Conservation (phyloP, 1,140 invertebrate genomes). For the Aphis craccivora region DNA sequence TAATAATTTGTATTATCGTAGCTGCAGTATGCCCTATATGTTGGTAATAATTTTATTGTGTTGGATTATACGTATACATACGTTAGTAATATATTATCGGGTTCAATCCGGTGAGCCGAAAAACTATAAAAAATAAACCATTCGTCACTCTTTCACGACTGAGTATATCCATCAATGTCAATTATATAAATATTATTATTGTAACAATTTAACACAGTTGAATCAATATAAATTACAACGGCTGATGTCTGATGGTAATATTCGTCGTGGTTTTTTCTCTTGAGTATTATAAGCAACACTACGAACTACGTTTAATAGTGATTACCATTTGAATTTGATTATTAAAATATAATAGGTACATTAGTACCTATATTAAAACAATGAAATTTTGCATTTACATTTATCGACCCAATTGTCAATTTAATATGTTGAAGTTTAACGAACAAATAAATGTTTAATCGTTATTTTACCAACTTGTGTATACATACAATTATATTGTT, state of each 20-base stretch:
- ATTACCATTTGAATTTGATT: not conserved
- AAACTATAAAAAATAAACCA: not conserved
- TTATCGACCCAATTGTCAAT: not conserved
- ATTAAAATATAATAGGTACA: not conserved
- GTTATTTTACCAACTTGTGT: not conserved
- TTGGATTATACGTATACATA: not conserved
- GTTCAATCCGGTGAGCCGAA: not conserved
- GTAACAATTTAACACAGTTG: not conserved
- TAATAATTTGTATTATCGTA: not conserved
- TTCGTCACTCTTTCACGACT: not conserved
- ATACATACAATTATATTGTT: not conserved
- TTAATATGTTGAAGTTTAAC: not conserved
- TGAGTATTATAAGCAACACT: not conserved
- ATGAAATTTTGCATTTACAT: not conserved
- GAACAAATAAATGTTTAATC: not conserved
- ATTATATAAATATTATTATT: conserved; percentile 33
- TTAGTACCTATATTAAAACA: not conserved
- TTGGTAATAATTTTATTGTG: no score
- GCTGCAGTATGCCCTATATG: no score
- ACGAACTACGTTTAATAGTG: not conserved
- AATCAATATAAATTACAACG: not conserved
- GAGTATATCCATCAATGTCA: not conserved
- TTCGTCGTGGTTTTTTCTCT: not conserved
- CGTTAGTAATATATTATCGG: not conserved
- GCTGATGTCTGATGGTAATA: not conserved